Evolutionary conservation across 2,888 invertebrate genomes (phyloP).

Genomic region (Cyclophora albipunctata): DNA sequence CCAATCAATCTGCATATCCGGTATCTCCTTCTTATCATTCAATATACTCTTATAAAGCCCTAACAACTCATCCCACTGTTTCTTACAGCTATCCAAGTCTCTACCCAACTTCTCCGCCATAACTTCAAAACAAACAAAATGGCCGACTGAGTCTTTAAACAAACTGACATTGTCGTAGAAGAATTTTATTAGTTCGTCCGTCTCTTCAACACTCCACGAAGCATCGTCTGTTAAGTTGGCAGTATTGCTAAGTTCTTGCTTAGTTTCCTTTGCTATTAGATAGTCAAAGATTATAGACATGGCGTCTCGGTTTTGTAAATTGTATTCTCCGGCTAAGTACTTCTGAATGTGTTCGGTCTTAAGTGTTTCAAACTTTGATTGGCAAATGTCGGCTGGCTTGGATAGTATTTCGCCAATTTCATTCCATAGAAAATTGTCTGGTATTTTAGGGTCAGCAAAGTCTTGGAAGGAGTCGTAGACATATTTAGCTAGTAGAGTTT

Average conservation of each 20-base stretch:
- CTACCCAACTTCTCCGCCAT: constrained; percentile 36
- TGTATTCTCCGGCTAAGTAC: constrained; percentile 39
- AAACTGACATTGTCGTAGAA: constrained; percentile 51
- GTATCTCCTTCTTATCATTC: constrained; percentile 56
- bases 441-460: constrained; percentile 56
- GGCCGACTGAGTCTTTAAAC: constrained; percentile 54
- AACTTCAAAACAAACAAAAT: constrained; percentile 55
- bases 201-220: constrained; percentile 34
- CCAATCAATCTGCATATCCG: constrained; percentile 64
- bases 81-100: constrained; percentile 33
- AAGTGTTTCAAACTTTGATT: constrained; percentile 36
- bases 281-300: constrained; percentile 52
- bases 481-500: constrained; percentile 55
- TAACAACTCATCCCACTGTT: constrained; percentile 51
- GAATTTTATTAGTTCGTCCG: constrained; percentile 51
- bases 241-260: constrained; percentile 23
- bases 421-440: constrained; percentile 58
- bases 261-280: constrained; percentile 49
- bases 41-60: constrained; percentile 46
- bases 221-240: constrained; percentile 5
- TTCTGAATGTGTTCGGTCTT: constrained; percentile 40
- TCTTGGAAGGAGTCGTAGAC: constrained; percentile 60
- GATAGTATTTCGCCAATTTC: constrained; percentile 58
- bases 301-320: constrained; percentile 38
- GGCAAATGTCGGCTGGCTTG: constrained; percentile 47